These are phyloP conservation scores for Drosophila paramelanica DNA, from an alignment of 2,888 invertebrate species.

Conservation along the genomic window DNA sequence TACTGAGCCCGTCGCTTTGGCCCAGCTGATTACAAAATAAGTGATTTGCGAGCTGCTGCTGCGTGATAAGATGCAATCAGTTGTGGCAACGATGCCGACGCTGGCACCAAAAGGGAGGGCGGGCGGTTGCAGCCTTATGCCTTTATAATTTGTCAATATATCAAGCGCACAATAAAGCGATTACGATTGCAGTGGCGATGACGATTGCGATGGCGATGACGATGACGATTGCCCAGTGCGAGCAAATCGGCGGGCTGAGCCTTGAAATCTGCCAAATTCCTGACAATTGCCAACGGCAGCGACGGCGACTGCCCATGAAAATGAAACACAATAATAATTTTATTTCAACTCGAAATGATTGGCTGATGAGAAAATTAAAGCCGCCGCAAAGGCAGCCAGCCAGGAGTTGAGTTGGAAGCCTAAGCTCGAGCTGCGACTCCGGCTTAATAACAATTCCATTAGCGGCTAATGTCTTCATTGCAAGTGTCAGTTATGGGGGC, in stretches of 20 bases:
- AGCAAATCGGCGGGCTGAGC: constrained; percentile 28
- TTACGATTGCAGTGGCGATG: constrained; percentile 41
- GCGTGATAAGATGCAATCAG: constrained; percentile 77
- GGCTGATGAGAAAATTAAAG: constrained; percentile 75
- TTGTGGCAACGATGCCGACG: constrained; percentile 20
- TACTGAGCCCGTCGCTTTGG: constrained; percentile 15
- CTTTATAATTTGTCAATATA: constrained; percentile 77
- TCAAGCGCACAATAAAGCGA: constrained; percentile 78
- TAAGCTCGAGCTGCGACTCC: constrained; percentile 44
- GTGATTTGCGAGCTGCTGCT: constrained; percentile 65
- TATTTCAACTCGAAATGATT: constrained; percentile 65
- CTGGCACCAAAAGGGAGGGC: too few species aligned
- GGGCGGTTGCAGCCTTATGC: constrained; percentile 37
- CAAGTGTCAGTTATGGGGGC: constrained; percentile 83
- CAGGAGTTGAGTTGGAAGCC: constrained; percentile 29
- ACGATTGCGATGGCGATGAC: constrained; percentile 13
- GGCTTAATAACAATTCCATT: constrained; percentile 85
- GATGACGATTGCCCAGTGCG: constrained; percentile 27
- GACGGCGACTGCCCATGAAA: constrained; percentile 35
- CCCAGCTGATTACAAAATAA: constrained; percentile 74
- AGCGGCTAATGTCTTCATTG: constrained; percentile 85
- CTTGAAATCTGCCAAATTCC: constrained; percentile 33
- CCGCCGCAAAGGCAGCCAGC: constrained; percentile 30
- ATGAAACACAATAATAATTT: constrained; percentile 76
- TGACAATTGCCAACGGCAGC: constrained; percentile 35